These are phyloP conservation scores for Ephydatia muelleri DNA, from an alignment of 37 sponge, comb jelly and placozoan species.

Conservation along the genomic window DNA sequence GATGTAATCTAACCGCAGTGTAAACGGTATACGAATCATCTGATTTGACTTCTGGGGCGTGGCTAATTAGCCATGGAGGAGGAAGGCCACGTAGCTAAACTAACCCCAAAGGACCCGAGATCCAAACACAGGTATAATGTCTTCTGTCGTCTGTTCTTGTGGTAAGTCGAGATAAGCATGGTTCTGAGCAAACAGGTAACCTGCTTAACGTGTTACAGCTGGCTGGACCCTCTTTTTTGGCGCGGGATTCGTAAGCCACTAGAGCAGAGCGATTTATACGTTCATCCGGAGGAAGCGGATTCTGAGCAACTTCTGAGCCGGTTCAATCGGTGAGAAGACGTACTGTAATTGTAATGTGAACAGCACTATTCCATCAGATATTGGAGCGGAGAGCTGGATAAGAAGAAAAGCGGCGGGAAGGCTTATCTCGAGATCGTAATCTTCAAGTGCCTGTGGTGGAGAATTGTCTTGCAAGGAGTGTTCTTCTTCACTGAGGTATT, in stretches of 20 bases:
- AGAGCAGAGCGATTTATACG: constrained; percentile 64
- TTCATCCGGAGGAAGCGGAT: constrained; percentile 54
- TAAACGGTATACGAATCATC: too few species aligned
- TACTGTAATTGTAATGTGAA: neutral
- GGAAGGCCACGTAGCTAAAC: neutral
- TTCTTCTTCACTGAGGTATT: constrained; percentile 34
- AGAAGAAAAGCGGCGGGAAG: constrained; percentile 21
- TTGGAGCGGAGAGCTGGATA: constrained; percentile 54
- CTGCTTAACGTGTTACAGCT: constrained; percentile 29
- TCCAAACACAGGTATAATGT: constrained; percentile 40
- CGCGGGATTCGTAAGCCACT: constrained; percentile 44
- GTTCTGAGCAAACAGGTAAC: neutral
- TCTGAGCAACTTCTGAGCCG: constrained; percentile 44
- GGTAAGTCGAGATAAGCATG: constrained; percentile 28
- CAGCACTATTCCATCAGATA: constrained; percentile 32
- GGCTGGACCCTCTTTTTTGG: constrained; percentile 75
- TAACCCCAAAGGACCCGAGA: constrained; percentile 42
- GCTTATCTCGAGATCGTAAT: constrained; percentile 53
- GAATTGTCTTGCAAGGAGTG: constrained; percentile 32
- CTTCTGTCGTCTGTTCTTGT: constrained; percentile 40
- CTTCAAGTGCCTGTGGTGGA: constrained; percentile 45
- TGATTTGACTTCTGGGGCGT: too few species aligned
- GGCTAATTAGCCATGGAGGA: too few species aligned
- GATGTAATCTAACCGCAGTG: too few species aligned
- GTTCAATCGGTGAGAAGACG: constrained; percentile 51